These are phyloP conservation scores for Dendrocopos noguchii DNA, from an alignment of 2,113 vertebrate genomes.

Conservation along the genomic window DNA sequence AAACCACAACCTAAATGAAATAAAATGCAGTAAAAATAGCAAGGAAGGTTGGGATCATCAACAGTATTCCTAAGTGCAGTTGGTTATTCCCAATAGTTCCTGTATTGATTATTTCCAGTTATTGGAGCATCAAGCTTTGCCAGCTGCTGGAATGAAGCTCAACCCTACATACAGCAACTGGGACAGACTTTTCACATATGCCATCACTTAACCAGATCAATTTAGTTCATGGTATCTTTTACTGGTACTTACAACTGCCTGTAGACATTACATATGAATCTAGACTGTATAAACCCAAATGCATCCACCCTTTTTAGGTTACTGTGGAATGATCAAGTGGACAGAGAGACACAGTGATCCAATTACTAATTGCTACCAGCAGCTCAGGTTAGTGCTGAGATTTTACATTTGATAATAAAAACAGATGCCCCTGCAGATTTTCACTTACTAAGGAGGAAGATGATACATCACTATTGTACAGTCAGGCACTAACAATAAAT, in stretches of 20 bases:
- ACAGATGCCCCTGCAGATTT: neutral
- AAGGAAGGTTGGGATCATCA: conserved; percentile 86
- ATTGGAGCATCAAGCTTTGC: conserved; percentile 81
- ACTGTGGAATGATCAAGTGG: neutral
- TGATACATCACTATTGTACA: neutral
- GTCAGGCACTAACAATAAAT: neutral
- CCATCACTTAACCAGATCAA: neutral
- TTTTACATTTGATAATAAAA: neutral
- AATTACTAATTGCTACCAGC: neutral
- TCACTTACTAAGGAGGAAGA: neutral
- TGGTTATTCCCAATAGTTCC: conserved; percentile 82
- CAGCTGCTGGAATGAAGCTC: conserved; percentile 84
- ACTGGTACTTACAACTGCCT: neutral
- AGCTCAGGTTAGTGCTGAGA: neutral
- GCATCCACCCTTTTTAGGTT: neutral
- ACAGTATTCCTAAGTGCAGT: conserved; percentile 85
- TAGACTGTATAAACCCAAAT: neutral
- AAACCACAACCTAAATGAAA: conserved; percentile 90
- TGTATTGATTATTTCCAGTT: conserved; percentile 86
- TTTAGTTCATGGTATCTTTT: conserved; percentile 17
- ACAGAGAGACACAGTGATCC: neutral
- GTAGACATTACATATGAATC: neutral
- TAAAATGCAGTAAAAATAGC: conserved; percentile 88
- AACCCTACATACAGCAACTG: conserved; percentile 61
- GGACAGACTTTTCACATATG: neutral